phyloP scores from a whole-genome alignment of 2,888 invertebrate species.

The Agrilus biguttatus region DNA sequence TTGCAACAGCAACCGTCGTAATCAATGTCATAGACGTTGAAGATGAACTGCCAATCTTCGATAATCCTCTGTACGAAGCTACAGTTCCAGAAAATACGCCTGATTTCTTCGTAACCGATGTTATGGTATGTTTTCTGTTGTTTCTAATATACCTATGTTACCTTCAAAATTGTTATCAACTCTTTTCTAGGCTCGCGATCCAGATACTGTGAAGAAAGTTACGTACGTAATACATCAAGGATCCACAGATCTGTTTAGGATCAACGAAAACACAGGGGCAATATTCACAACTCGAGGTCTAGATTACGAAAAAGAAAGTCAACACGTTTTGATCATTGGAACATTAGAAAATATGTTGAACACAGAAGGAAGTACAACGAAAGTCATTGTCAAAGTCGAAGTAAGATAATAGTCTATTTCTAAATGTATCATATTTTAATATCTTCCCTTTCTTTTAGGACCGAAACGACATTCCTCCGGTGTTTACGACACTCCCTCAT shows the following conservation, averaged over 20 bases:
- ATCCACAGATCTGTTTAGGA: conserved; percentile 65
- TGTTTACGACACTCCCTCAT: conserved; percentile 68
- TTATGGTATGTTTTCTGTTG: conserved; percentile 40
- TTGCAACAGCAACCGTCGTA: conserved; percentile 77
- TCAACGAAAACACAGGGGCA: conserved; percentile 66
- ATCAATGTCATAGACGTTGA: conserved; percentile 65
- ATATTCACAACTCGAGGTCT: conserved; percentile 61
- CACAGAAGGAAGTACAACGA: conserved; percentile 55
- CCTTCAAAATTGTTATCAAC: conserved; percentile 1
- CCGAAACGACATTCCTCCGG: conserved; percentile 76
- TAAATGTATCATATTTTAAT: neutral
- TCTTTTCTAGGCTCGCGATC: conserved; percentile 55
- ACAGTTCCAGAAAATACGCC: conserved; percentile 75
- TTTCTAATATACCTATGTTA: neutral
- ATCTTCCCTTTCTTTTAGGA: conserved; percentile 38
- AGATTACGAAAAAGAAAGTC: conserved; percentile 62
- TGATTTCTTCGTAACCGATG: conserved; percentile 63
- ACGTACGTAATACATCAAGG: conserved; percentile 75
- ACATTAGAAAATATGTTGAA: conserved; percentile 68
- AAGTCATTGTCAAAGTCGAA: conserved; percentile 57
- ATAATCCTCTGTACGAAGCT: conserved; percentile 56
- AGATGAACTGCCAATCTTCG: conserved; percentile 73
- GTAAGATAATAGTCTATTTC: conserved; percentile 26
- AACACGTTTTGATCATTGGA: conserved; percentile 63
- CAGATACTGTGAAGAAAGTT: conserved; percentile 64